phyloP scores from a whole-genome alignment of 2,113 vertebrate genomes.

The Thalassarche chlororhynchos region DNA sequence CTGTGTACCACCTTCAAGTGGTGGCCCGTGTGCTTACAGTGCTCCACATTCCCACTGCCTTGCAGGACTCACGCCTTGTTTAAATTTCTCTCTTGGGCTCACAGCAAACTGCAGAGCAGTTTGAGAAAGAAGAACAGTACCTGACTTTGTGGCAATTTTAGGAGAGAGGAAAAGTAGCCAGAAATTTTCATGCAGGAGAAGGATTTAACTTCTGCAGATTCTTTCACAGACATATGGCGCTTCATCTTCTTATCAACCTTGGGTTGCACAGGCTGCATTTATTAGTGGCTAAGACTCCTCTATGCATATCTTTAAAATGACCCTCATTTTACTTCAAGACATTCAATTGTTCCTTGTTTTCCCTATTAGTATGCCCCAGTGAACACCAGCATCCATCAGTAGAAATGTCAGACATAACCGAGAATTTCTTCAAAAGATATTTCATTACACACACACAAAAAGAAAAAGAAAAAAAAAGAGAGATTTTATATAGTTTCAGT shows the following conservation, averaged over 20 bases:
- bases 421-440: conserved; percentile 52
- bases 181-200: background rate
- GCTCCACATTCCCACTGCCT: background rate
- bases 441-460: background rate
- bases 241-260: conserved; percentile 1
- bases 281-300: conserved; percentile 3
- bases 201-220: background rate
- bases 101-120: background rate
- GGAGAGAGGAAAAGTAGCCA: background rate
- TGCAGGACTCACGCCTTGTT: background rate
- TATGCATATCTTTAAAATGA: conserved; percentile 65
- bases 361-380: conserved; percentile 56
- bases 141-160: background rate
- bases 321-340: conserved; percentile 50
- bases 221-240: background rate
- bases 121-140: background rate
- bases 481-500: background rate
- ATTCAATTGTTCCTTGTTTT: conserved; percentile 66
- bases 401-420: conserved; percentile 56
- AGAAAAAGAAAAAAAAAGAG: background rate
- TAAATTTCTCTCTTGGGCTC: background rate
- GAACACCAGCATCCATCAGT: conserved; percentile 57
- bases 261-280: conserved; percentile 26
- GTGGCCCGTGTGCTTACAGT: background rate
- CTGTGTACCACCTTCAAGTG: background rate